phyloP scores from a whole-genome alignment of 2,888 invertebrate species.

The Nephrotoma appendiculata region DNA sequence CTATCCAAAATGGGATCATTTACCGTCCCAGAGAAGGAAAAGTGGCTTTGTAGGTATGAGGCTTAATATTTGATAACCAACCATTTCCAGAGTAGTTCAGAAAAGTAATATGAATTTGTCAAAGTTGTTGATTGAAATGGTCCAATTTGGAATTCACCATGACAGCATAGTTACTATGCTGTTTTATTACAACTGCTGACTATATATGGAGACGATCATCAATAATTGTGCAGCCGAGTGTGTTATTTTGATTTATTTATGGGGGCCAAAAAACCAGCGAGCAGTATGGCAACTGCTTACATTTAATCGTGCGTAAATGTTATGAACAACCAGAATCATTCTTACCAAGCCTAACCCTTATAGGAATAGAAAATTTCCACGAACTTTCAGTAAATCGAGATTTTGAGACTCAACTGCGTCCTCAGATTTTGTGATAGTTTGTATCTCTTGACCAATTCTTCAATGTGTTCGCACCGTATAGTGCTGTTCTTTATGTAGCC shows the following conservation, averaged over 20 bases:
- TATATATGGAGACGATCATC: conserved; percentile 64
- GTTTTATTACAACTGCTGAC: conserved; percentile 86
- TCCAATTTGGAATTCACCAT: too few relatives aligned
- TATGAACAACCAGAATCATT: too few relatives aligned
- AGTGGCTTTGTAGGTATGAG: conserved; percentile 36
- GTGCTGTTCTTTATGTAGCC: too few relatives aligned
- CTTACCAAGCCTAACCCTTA: conserved; percentile 72
- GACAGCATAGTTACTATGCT: too few relatives aligned
- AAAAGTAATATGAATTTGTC: too few relatives aligned
- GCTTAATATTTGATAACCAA: conserved; percentile 33
- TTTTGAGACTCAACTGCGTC: conserved; percentile 72
- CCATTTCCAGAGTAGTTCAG: conserved; percentile 19
- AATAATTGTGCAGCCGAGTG: conserved; percentile 56
- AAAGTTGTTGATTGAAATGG: too few relatives aligned
- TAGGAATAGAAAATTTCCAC: conserved; percentile 94
- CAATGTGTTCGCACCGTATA: too few relatives aligned
- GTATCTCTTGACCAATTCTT: too few relatives aligned
- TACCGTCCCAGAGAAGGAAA: conserved; percentile 48
- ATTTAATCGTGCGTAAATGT: conserved; percentile 69
- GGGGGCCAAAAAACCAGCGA: conserved; percentile 76
- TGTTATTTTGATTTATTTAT: conserved; percentile 82
- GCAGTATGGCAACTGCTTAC: conserved; percentile 87
- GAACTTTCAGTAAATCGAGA: conserved; percentile 82
- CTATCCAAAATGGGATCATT: conserved; percentile 36
- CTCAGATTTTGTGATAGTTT: too few relatives aligned